phyloP scores from a whole-genome alignment of 2,888 invertebrate species.

The Athalia rosae region DNA sequence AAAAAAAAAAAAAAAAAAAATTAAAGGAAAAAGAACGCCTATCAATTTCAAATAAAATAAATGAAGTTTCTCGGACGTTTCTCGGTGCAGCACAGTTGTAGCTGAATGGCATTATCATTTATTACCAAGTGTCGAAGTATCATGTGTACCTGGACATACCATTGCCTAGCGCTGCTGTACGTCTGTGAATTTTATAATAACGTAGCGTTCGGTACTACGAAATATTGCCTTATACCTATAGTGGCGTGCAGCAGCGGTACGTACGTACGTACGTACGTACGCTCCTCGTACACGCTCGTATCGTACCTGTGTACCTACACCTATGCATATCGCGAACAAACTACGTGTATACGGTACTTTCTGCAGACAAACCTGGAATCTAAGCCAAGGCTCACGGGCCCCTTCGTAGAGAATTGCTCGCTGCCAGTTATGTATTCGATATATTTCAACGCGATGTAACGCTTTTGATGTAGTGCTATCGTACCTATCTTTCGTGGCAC shows the following conservation, averaged over 20 bases:
- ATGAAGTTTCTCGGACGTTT: not conserved
- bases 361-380: constrained; percentile 60
- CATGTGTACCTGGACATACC: not conserved
- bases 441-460: constrained; percentile 27
- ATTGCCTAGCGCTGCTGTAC: not conserved
- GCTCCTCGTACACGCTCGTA: too few species aligned
- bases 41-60: too few species aligned
- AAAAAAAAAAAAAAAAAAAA: too few species aligned
- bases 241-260: not conserved
- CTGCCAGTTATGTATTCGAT: constrained; percentile 22
- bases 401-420: constrained; percentile 12
- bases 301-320: not conserved
- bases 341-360: constrained; percentile 43
- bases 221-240: not conserved
- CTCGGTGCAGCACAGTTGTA: constrained; percentile 44
- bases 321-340: constrained; percentile 1
- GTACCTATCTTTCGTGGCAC: not conserved
- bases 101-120: constrained; percentile 53
- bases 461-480: constrained; percentile 22
- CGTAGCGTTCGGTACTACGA: not conserved
- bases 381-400: constrained; percentile 63
- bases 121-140: constrained; percentile 54
- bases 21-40: too few species aligned
- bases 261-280: too few species aligned
- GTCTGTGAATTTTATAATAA: not conserved